Evolutionary conservation across 2,113 vertebrate species (phyloP).

Genomic region (Tyto alba): DNA sequence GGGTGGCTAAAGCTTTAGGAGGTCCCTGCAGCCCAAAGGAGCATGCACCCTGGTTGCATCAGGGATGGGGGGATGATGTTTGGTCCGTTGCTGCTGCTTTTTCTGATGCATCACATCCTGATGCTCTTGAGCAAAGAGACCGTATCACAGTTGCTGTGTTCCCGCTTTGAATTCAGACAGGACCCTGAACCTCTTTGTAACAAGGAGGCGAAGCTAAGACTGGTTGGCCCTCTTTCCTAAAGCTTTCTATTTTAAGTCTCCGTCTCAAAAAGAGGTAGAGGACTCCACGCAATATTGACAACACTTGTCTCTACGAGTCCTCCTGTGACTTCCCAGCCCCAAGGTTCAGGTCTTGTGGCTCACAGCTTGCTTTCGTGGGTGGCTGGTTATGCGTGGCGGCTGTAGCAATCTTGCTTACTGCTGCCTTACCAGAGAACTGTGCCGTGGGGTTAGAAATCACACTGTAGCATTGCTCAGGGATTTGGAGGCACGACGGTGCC

Average conservation of each 20-base stretch:
- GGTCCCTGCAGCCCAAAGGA: not conserved
- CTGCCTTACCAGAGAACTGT: not conserved
- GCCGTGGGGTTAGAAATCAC: not conserved
- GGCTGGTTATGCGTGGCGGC: not conserved
- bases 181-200: not conserved
- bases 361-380: not conserved
- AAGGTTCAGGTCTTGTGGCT: not conserved
- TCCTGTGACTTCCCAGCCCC: not conserved
- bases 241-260: not conserved
- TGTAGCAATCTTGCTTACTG: not conserved
- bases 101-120: not conserved
- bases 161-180: not conserved
- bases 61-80: not conserved
- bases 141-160: not conserved
- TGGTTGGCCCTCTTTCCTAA: not conserved
- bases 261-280: not conserved
- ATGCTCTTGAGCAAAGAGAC: not conserved
- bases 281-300: not conserved
- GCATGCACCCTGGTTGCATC: accelerated
- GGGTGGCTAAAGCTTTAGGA: not conserved
- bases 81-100: not conserved
- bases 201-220: not conserved
- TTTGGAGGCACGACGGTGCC: not conserved
- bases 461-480: accelerated
- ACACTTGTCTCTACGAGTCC: accelerated